Percentiles rank a stretch among this genome's conserved stretches.
These are phyloP conservation scores for Nephrotoma guestfalica DNA, from an alignment of 2,888 invertebrate genomes.

Conservation along the genomic window DNA sequence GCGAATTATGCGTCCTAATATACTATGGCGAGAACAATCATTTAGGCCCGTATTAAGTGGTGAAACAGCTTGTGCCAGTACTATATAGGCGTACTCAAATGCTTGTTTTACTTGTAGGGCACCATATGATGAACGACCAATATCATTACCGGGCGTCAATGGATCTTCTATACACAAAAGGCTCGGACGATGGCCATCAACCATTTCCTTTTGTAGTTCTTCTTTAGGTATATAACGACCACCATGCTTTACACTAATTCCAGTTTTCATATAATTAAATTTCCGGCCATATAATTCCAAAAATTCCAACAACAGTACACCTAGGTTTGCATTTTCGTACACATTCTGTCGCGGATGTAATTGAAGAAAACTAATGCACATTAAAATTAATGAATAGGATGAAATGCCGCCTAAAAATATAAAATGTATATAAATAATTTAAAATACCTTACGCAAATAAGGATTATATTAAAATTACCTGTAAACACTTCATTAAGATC, in stretches of 20 bases:
- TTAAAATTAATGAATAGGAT: conserved; percentile 94
- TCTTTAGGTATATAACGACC: conserved; percentile 91
- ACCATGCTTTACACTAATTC: conserved; percentile 84
- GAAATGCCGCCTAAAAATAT: conserved; percentile 66
- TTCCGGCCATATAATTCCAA: conserved; percentile 93
- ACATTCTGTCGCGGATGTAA: conserved; percentile 76
- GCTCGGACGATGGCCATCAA: conserved; percentile 86
- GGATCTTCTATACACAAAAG: conserved; percentile 97
- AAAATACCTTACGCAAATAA: not conserved
- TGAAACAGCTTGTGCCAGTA: conserved; percentile 61
- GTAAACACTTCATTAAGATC: conserved; percentile 99
- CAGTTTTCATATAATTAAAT: conserved; percentile 91
- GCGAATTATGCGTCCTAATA: conserved; percentile 81
- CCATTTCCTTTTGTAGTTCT: conserved; percentile 84
- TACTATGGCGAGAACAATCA: conserved; percentile 42
- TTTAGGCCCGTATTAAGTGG: conserved; percentile 36
- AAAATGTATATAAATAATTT: not conserved
- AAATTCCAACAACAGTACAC: conserved; percentile 90
- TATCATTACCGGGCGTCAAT: conserved; percentile 88
- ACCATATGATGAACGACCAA: conserved; percentile 91
- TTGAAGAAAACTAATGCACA: conserved; percentile 95
- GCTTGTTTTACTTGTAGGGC: conserved; percentile 63
- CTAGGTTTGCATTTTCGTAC: conserved; percentile 61
- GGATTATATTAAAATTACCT: conserved; percentile 25
- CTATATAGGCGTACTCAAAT: conserved; percentile 90